Evolutionary conservation across 2,888 invertebrate species (phyloP), one percentile per base, ranked within the genome.

Genomic region (Eilema griseolum): DNA sequence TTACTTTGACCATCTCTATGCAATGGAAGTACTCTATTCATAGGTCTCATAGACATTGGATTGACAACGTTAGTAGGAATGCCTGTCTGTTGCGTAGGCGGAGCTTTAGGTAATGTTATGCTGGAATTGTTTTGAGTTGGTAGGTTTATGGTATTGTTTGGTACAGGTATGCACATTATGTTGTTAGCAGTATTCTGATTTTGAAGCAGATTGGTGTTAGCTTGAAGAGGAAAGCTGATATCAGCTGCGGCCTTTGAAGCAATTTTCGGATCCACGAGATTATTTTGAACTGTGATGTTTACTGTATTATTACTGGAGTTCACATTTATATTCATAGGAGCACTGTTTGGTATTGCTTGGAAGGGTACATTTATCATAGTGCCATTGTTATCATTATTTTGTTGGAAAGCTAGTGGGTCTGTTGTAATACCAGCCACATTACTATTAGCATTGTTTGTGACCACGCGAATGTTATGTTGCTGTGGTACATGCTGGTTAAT

Each of bases 21-120:
- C 96, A 98, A 96, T 14, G 98, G 98, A 66, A 98, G 86, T 2
- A 98, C 98, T 75, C 98, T 95, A 86, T 97, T 98, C 96, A 97
- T 98, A 60, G 98, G 98, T 72, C 97, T 94, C 90, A 92, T 95
- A 8, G 94, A 93, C 92, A 97, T 96, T 2, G 97, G 97, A 85
- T 96, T 97, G 0, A 97, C 97, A 67, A 97, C 96, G 87, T 97
- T 97, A 16, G 97, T 97, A 24, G 97, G 97, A 81, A 97, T 96
- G 52, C 96, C 96, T 73, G 93, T 93, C 82, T 96, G 96, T 85
- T 96, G 96, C 74, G 96, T 96, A 16, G 96, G 94, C 41, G 96
- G 95, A 67, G 96, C 96, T 82, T 96, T 96, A 11, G 96, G 96
- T 74, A 97, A 91, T 72, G 95, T 96, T 77, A 96, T 96, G 83